Evolutionary conservation across 2,888 invertebrate species (phyloP), one percentile per base, ranked within the genome.

Genomic region (Drosophila anceps): DNA sequence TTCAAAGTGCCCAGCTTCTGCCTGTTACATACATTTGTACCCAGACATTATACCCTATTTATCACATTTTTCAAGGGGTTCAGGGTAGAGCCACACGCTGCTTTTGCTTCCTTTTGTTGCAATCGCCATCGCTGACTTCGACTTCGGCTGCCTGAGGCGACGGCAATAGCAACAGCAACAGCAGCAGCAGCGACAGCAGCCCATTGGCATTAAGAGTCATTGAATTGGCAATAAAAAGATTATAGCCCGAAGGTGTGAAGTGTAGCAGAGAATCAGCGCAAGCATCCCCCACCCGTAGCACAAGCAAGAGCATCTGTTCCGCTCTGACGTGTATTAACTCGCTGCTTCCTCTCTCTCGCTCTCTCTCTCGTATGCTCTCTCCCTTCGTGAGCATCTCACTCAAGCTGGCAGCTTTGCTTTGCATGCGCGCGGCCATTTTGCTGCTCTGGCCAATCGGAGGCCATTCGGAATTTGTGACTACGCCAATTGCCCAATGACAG

Each of bases 181-280:
- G 29, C 48, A 48, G 9, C 48, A 10, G 10, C 48, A 31, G 72
- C 73, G 41, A 35, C 35, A n/a, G 33, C 31, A 53, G 53, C 63
- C 64, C 78, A 71, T 69, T 59, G 69, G 71, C 82, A 77, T 80
- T 74, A 84, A 88, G 82, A 88, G 76, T 79, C 82, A 91, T 82
- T 91, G 79, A 89, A 88, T 82, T 88, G 88, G 82, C 89, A 91
- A 89, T 91, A 89, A 88, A 90, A 88, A 90, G 87, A 90, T 90
- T 91, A 86, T 84, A 78, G 91, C 91, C 90, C 69, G 82, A 87
- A 91, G 87, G 89, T 88, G 91, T 90, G 82, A 88, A 88, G 79
- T 84, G 86, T 83, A 74, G 69, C 81, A 69, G 63, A 59, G 46
- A 76, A 61, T 12, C 59, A 70, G 63, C 76, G 63, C 70, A 53